Percentiles rank a stretch among this genome's conserved stretches.
Evolutionary conservation across 2,888 invertebrate species (phyloP).

Genomic region (Erannis defoliaria): DNA sequence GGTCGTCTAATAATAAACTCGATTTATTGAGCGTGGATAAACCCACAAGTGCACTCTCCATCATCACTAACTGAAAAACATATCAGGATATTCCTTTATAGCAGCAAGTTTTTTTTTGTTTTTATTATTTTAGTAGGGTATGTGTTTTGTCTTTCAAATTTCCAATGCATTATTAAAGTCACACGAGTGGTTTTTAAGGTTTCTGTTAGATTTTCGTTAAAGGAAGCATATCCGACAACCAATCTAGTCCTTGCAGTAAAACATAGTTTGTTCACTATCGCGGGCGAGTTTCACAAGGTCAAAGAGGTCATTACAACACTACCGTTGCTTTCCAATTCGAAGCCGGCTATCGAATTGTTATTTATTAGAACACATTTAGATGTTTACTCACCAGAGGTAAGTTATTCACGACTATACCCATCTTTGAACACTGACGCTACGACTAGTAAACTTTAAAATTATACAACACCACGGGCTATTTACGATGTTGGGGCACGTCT

Average conservation of each 20-base stretch:
- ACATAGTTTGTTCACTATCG: constrained; percentile 75
- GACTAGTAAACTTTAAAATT: constrained; percentile 49
- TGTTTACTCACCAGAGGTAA: constrained; percentile 73
- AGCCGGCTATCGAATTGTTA: constrained; percentile 59
- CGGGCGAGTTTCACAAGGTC: constrained; percentile 85
- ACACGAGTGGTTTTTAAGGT: not conserved
- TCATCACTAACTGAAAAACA: not conserved
- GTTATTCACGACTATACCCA: constrained; percentile 81
- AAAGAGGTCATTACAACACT: constrained; percentile 85
- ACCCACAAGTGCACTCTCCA: not conserved
- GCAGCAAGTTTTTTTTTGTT: not conserved
- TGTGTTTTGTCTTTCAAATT: not conserved
- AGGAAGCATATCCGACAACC: constrained; percentile 23
- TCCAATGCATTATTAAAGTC: not conserved
- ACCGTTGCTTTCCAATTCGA: constrained; percentile 82
- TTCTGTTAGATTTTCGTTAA: constrained; percentile 2
- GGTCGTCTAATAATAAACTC: constrained; percentile 48
- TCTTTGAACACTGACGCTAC: constrained; percentile 55
- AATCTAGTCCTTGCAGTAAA: constrained; percentile 62
- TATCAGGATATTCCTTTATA: not conserved
- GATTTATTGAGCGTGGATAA: constrained; percentile 15
- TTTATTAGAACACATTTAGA: constrained; percentile 47
- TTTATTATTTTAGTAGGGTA: not conserved
- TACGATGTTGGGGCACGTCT: constrained; percentile 69
- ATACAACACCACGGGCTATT: constrained; percentile 59